Evolutionary conservation across 2,888 invertebrate species (phyloP).

Genomic region (Idaea straminata): DNA sequence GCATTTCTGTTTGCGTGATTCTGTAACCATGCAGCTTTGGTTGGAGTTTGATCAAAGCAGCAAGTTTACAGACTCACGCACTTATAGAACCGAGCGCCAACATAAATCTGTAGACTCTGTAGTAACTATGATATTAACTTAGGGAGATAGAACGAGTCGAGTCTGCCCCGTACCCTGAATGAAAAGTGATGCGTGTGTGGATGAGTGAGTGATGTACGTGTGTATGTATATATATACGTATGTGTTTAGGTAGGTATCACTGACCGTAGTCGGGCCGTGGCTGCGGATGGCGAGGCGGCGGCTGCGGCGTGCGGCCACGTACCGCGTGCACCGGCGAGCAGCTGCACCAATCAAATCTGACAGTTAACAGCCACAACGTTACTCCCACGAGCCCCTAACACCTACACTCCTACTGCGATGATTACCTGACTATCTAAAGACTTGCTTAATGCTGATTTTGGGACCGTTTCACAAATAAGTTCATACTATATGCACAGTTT

Average conservation of each 20-base stretch:
- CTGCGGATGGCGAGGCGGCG: constrained; percentile 78
- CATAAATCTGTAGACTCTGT: neutral
- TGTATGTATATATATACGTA: constrained; percentile 14
- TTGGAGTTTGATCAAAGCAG: neutral
- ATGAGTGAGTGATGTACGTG: constrained; percentile 20
- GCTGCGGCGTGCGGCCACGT: constrained; percentile 81
- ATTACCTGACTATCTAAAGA: neutral
- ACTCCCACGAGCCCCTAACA: constrained; percentile 26
- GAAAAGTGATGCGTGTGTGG: constrained; percentile 7
- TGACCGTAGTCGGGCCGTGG: constrained; percentile 95
- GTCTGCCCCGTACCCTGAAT: neutral
- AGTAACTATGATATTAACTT: neutral
- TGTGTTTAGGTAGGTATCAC: constrained; percentile 55
- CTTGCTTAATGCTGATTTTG: neutral
- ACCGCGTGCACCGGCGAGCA: constrained; percentile 88
- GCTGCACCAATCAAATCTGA: constrained; percentile 78
- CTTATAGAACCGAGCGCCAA: neutral
- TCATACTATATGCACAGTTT: no score
- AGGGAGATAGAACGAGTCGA: neutral
- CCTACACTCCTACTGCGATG: neutral
- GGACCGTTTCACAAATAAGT: neutral
- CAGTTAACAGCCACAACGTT: constrained; percentile 63
- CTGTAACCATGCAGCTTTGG: neutral
- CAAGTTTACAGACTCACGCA: neutral
- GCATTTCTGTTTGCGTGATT: neutral